Evolutionary conservation across 2,113 vertebrate genomes (phyloP).

Genomic region (Aptenodytes forsteri): DNA sequence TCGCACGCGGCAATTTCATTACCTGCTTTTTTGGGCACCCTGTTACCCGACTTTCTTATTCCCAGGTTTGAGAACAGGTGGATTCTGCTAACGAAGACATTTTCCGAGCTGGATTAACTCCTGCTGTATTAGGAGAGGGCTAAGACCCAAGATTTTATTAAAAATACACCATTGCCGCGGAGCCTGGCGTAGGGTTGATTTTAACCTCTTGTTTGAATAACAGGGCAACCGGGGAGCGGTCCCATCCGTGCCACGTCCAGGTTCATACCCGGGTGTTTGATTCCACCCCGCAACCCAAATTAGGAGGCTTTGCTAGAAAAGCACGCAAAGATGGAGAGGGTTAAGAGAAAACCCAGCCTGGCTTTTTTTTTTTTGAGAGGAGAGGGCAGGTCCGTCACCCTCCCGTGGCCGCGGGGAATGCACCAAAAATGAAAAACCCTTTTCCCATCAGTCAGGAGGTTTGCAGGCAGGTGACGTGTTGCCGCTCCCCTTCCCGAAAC

Average conservation of each 20-base stretch:
- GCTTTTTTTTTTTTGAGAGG: no score
- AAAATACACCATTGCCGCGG: not conserved
- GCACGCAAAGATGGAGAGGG: not conserved
- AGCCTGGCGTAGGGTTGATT: not conserved
- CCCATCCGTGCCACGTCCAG: not conserved
- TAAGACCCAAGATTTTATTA: not conserved
- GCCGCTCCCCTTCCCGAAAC: not conserved
- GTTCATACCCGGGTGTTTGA: not conserved
- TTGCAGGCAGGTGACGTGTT: rapidly evolving
- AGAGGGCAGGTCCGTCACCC: not conserved
- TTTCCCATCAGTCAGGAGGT: not conserved
- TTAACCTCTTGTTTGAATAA: not conserved
- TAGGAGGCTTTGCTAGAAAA: not conserved
- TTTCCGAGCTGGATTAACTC: not conserved
- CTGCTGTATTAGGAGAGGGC: not conserved
- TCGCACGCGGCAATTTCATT: rapidly evolving
- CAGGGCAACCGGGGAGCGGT: no score
- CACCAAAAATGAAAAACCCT: not conserved
- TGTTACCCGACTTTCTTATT: not conserved
- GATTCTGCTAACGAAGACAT: not conserved
- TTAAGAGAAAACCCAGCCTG: not conserved
- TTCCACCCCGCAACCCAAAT: not conserved
- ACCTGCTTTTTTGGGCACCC: not conserved
- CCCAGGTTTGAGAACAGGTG: not conserved
- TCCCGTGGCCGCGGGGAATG: not conserved